These are phyloP conservation scores for Rhagium mordax DNA, from an alignment of 2,888 invertebrate species.

Conservation along the genomic window DNA sequence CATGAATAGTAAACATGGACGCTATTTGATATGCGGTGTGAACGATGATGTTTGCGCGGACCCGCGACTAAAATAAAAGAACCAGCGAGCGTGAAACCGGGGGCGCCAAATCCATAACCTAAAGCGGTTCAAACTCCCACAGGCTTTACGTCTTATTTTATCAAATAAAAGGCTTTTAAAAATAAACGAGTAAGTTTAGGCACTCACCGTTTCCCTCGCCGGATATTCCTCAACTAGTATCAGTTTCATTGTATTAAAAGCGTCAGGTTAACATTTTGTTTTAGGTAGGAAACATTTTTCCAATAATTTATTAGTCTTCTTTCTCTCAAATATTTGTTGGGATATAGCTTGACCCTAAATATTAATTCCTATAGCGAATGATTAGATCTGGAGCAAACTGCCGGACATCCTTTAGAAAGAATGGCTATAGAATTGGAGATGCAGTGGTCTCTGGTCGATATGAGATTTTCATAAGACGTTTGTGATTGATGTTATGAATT, in stretches of 20 bases:
- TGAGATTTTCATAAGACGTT: conserved; percentile 58
- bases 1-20: neutral
- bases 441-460: conserved; percentile 54
- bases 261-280: too few species aligned
- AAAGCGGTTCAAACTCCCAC: conserved; percentile 1
- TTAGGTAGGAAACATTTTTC: too few species aligned
- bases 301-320: too few species aligned
- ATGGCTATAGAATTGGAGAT: conserved; percentile 47
- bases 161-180: conserved; percentile 24
- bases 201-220: neutral
- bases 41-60: neutral
- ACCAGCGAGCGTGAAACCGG: neutral
- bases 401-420: conserved; percentile 35
- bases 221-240: neutral
- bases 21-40: conserved; percentile 1
- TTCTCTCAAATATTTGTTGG: too few species aligned
- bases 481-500: conserved; percentile 61
- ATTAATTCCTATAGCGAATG: too few species aligned
- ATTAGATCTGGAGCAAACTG: conserved; percentile 24
- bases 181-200: conserved; percentile 6
- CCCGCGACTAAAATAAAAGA: conserved; percentile 20
- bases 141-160: conserved; percentile 13
- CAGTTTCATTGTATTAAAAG: neutral
- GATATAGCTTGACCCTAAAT: too few species aligned
- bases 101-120: conserved; percentile 8